A percentile compares a stretch with the other conserved stretches of the same genome.
Evolutionary conservation across 1,140 invertebrate genomes (phyloP).

Genomic region (Sinella curviseta): DNA sequence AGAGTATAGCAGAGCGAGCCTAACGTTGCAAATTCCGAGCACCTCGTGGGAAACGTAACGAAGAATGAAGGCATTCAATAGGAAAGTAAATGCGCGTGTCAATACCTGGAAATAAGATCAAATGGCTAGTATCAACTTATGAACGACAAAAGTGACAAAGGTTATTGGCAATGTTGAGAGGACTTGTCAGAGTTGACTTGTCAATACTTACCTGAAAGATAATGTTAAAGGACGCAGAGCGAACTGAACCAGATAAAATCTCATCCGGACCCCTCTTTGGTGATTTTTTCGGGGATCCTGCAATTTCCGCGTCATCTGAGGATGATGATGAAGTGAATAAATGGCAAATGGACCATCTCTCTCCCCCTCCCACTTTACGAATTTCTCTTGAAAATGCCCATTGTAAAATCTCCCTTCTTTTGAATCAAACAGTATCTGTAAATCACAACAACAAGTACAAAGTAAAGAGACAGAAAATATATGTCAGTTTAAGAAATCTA

Average conservation of each 20-base stretch:
- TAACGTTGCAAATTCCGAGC: slow-evolving; percentile 92
- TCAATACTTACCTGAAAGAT: slow-evolving; percentile 45
- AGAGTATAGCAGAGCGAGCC: slow-evolving; percentile 85
- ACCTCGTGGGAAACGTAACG: slow-evolving; percentile 85
- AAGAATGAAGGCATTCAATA: slow-evolving; percentile 89
- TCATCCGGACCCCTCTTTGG: slow-evolving; percentile 24
- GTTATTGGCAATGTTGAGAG: background rate
- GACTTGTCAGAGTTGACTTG: too few relatives aligned
- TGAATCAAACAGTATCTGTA: slow-evolving; percentile 50
- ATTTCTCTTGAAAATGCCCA: slow-evolving; percentile 44
- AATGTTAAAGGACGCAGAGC: slow-evolving; percentile 47
- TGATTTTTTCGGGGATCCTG: slow-evolving; percentile 36
- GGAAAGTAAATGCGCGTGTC: slow-evolving; percentile 78
- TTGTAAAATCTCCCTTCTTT: slow-evolving; percentile 42
- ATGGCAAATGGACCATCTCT: too few relatives aligned
- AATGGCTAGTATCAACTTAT: slow-evolving; percentile 25
- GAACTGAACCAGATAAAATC: slow-evolving; percentile 42
- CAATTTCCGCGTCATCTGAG: slow-evolving; percentile 46
- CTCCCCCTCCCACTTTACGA: too few relatives aligned
- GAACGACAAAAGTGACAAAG: slow-evolving; percentile 4
- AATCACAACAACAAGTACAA: slow-evolving; percentile 2
- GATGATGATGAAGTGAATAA: slow-evolving; percentile 35
- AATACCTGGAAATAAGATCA: slow-evolving; percentile 60
- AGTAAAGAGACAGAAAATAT: background rate
- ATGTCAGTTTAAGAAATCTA: background rate